A percentile compares a stretch with the other conserved stretches of the same genome.
Evolutionary conservation across 2,888 invertebrate genomes (phyloP).

Genomic region (Caenorhabditis zanzibari): DNA sequence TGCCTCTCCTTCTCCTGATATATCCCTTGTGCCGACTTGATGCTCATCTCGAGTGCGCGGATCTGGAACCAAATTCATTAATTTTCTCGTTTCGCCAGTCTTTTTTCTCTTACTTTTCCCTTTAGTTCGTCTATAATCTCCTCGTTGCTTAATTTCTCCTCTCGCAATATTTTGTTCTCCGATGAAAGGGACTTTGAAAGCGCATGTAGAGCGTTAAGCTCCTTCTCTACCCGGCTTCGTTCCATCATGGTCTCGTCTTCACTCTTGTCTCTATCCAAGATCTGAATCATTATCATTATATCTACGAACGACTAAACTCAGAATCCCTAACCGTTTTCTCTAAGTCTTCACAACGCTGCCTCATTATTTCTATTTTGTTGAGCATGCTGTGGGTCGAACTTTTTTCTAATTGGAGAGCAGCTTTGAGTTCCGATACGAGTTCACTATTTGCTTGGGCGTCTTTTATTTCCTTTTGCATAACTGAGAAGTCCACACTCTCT

Average conservation of each 20-base stretch:
- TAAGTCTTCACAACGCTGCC: slow-evolving; percentile 58
- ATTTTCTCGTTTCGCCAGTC: not conserved
- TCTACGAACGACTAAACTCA: not conserved
- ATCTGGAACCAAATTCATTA: slow-evolving; percentile 32
- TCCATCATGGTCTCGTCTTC: slow-evolving; percentile 72
- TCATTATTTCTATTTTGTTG: slow-evolving; percentile 47
- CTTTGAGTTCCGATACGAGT: slow-evolving; percentile 35
- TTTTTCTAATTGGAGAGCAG: slow-evolving; percentile 50
- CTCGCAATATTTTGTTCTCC: slow-evolving; percentile 79
- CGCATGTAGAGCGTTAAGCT: slow-evolving; percentile 80
- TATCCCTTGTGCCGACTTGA: slow-evolving; percentile 44
- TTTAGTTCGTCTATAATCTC: slow-evolving; percentile 76
- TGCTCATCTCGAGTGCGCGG: slow-evolving; percentile 53
- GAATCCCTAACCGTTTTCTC: slow-evolving; percentile 48
- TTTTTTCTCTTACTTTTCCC: slow-evolving; percentile 60
- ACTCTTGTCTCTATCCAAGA: slow-evolving; percentile 68
- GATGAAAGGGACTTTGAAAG: slow-evolving; percentile 76
- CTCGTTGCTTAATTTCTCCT: slow-evolving; percentile 75
- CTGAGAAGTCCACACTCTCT: slow-evolving; percentile 30
- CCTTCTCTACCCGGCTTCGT: slow-evolving; percentile 76
- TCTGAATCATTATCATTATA: slow-evolving; percentile 33
- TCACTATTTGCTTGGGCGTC: slow-evolving; percentile 42
- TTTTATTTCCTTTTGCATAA: slow-evolving; percentile 42
- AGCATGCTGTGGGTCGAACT: slow-evolving; percentile 29
- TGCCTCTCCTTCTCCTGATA: slow-evolving; percentile 53